Evolutionary conservation across 2,797 vertebrate species (phyloP), one percentile per base, ranked within the genome.

Genomic region (Carapus acus): DNA sequence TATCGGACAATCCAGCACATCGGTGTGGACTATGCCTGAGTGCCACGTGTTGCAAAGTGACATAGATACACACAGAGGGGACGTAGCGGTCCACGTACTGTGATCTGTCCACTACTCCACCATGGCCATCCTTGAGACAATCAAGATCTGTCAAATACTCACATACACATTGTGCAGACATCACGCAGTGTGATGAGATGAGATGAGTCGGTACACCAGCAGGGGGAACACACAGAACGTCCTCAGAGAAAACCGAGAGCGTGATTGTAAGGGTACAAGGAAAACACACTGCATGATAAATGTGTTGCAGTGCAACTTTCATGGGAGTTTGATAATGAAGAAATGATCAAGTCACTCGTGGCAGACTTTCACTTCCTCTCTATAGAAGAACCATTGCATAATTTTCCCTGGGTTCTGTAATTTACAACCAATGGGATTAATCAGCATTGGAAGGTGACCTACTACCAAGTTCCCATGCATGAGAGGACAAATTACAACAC

Each of bases 141-240:
- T 27, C 9, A 4, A 27, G 24, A 9, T 9, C 24, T 27, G 4
- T 27, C n/a, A n/a, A n/a, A n/a, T n/a, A n/a, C n/a, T n/a, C n/a
- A n/a, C n/a, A n/a, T n/a, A n/a, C n/a, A 27, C 9, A 27, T 5
- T 27, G 24, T 27, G 24, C 49, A 19, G 24, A n/a, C n/a, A n/a
- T n/a, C 20, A 37, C 18, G 31, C 6, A 54, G n/a, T 21, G 41
- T 17, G 2, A 36, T 41, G 23, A 41, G 63, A 40, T 73, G 49
- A 77, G 65, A 69, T 24, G 66, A 48, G 54, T 66, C 54, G 36
- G 29, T 62, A 17, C 29, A 39, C 17, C 20, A 43, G 43, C 22
- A n/a, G 38, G 41, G 39, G 45, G 58, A 38, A 62, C 22, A 62
- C 54, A 61, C 31, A 47, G 38, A 45, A 12, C 21, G 20, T 43